Conservation (phyloP, 2,888 invertebrate genomes). For the Nemotelus nigrinus region DNA sequence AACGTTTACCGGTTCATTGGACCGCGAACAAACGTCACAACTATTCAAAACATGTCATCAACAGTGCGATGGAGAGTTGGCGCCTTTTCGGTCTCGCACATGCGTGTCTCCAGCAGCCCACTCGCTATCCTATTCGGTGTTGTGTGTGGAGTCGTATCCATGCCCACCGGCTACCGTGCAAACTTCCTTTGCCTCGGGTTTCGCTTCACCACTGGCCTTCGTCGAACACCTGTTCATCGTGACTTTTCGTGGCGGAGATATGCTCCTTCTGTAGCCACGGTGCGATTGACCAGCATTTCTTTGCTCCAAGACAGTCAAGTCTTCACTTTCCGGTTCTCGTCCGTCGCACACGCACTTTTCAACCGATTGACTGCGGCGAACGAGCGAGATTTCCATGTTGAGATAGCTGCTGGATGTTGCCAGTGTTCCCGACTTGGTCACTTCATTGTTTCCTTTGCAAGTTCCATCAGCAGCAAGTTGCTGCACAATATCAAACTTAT, state of each 20-base stretch:
- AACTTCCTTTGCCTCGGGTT: slow-evolving; percentile 6
- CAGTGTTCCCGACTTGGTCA: not conserved
- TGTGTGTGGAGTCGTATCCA: not conserved
- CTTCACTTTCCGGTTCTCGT: not conserved
- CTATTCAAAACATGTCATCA: slow-evolving; percentile 18
- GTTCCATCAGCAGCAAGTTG: slow-evolving; percentile 9
- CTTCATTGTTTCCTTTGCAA: slow-evolving; percentile 6
- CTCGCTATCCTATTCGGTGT: not conserved
- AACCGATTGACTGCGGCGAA: not conserved
- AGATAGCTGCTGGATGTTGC: not conserved
- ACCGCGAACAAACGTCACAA: slow-evolving; percentile 31
- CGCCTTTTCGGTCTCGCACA: slow-evolving; percentile 23
- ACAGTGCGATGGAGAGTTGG: not conserved
- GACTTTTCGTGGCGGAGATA: not conserved
- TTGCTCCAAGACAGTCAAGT: not conserved
- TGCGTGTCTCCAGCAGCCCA: slow-evolving; percentile 7
- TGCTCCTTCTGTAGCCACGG: not conserved
- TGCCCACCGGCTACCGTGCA: not conserved
- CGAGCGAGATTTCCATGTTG: slow-evolving; percentile 12
- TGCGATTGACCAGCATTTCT: not conserved
- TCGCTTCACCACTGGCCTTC: not conserved
- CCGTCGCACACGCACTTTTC: not conserved
- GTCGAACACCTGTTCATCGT: slow-evolving; percentile 24
- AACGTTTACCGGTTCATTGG: slow-evolving; percentile 39
- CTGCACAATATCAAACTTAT: not conserved